Evolutionary conservation across 2,888 invertebrate species (phyloP), one percentile per base, ranked within the genome.

Genomic region (Zele albiditarsus): DNA sequence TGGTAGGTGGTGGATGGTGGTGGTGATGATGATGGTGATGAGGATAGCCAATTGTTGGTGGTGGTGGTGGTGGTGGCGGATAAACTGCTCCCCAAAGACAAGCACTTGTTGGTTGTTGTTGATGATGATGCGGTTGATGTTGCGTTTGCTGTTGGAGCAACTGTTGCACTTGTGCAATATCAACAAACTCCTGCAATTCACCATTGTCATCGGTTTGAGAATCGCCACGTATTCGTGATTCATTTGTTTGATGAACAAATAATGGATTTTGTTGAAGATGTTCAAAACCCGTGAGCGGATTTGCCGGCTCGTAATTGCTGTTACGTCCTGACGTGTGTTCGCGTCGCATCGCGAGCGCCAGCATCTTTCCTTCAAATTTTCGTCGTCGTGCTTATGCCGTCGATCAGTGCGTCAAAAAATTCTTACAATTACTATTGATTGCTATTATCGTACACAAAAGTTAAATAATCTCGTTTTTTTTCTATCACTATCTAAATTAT

Each of bases 161-260:
- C 88, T 95, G 93, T 86, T 95, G 95, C 89, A 95, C 95, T 89
- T 95, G 95, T 75, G 95, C 92, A 84, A 95, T 95, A 90, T 95
- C 95, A 89, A 95, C 95, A 90, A 94, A 95, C 90, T 95, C 95
- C 75, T 87, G 86, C 42, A 87, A 81, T 75, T 87, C 89, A 74
- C 86, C 86, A 77, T 86, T 91, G 85, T 82, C 90, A 65, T 85
- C 84, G 46, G 82, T 76, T 73, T 81, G 84, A 68, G 81, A 71
- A 49, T 86, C 87, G 71, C 53, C 20, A 23, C 85, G 84, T 75
- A 81, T 80, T 77, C 87, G 81, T 23, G 80, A 82, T 74, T 87
- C 88, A 85, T 77, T 78, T 80, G 84, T 81, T 69, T 80, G 82
- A 28, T 78, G 71, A 28, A 49, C 60, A 80, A 86, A 38, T 38